phyloP scores from a whole-genome alignment of 2,797 vertebrate species.

The Thamnophis elegans region DNA sequence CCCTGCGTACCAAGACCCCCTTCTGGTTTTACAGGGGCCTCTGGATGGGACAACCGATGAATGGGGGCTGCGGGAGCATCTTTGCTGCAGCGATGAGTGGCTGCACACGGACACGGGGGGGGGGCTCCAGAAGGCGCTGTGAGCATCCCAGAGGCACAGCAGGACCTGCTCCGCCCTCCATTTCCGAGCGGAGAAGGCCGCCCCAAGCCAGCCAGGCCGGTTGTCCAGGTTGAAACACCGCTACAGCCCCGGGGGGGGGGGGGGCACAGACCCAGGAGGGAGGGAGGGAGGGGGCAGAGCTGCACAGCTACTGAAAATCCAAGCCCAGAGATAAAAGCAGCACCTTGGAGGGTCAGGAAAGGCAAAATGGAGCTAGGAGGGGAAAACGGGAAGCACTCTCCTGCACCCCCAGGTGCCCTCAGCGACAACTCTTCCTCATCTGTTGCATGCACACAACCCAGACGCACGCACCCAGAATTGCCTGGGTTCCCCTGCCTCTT shows the following conservation, averaged over 20 bases:
- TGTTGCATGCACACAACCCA: background rate
- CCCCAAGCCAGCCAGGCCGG: fast-evolving
- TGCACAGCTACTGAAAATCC: background rate
- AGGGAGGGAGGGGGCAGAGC: too few relatives aligned
- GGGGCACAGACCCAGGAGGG: background rate
- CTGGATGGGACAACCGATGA: background rate
- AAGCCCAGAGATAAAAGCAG: background rate
- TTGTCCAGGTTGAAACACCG: background rate
- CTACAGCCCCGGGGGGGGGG: background rate
- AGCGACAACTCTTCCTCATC: background rate
- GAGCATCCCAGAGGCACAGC: background rate
- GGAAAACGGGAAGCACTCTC: too few relatives aligned
- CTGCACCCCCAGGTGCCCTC: background rate
- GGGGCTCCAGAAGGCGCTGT: background rate
- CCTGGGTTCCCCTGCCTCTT: background rate
- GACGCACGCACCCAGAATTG: fast-evolving
- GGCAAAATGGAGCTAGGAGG: background rate
- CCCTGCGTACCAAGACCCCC: background rate
- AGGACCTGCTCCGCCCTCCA: background rate
- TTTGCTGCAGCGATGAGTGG: background rate
- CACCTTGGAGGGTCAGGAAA: background rate
- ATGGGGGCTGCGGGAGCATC: background rate
- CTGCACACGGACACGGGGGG: background rate
- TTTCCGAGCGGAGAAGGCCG: background rate
- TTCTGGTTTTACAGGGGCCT: background rate